Conservation (phyloP, 2,888 invertebrate species). For the Drosophila mulleri region DNA sequence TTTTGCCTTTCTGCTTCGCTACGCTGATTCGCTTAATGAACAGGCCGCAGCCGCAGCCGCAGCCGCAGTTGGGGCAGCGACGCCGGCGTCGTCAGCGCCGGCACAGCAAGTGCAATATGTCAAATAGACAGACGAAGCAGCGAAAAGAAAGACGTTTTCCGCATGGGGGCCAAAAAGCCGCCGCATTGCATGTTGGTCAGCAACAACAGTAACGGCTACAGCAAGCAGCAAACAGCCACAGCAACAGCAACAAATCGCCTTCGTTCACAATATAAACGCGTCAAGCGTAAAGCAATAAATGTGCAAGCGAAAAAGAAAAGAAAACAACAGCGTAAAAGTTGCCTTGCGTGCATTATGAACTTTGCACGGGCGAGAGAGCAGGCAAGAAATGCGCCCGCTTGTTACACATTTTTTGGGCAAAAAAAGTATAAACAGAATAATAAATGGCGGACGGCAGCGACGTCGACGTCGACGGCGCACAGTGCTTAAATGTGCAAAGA, state of each 20-base stretch:
- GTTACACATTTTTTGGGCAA: conserved; percentile 57
- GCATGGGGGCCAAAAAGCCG: conserved; percentile 50
- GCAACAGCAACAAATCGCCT: conserved; percentile 39
- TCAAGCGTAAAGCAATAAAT: conserved; percentile 81
- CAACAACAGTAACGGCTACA: conserved; percentile 21
- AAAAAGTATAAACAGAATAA: conserved; percentile 6
- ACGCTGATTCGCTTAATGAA: conserved; percentile 80
- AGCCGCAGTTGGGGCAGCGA: conserved; percentile 4
- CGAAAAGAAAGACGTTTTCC: conserved; percentile 47
- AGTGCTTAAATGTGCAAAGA: conserved; percentile 38
- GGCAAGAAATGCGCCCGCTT: conserved; percentile 48
- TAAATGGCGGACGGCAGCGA: conserved; percentile 39
- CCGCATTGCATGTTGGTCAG: conserved; percentile 61
- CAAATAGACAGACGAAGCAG: conserved; percentile 63
- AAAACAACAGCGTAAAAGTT: conserved; percentile 19
- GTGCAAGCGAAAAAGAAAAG: conserved; percentile 59
- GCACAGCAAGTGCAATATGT: conserved; percentile 74
- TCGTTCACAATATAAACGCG: conserved; percentile 64
- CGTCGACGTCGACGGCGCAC: conserved; percentile 33
- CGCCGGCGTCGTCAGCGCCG: conserved; percentile 23
- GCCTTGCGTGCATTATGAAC: conserved; percentile 77
- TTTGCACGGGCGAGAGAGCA: conserved; percentile 74
- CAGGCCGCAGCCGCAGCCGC: conserved; percentile 33
- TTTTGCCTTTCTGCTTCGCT: conserved; percentile 79
- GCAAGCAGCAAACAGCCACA: neutral